Evolutionary conservation across 2,888 invertebrate genomes (phyloP).

Genomic region (Crematogaster levior): DNA sequence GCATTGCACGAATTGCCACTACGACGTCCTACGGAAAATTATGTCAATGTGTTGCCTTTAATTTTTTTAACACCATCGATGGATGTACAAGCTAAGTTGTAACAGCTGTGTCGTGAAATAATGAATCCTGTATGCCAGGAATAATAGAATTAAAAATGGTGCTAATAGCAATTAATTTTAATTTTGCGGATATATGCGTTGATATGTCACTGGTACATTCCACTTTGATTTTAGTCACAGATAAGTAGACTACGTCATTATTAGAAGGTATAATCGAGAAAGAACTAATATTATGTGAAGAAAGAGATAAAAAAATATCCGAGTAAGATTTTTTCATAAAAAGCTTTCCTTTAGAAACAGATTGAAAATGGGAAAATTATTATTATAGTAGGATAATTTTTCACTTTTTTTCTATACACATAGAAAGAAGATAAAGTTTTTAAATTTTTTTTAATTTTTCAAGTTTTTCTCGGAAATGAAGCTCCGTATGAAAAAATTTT

Average conservation of each 20-base stretch:
- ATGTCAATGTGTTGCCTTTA: conserved; percentile 71
- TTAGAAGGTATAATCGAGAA: neutral
- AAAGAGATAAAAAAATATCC: neutral
- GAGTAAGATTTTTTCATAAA: neutral
- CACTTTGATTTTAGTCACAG: neutral
- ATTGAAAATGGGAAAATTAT: neutral
- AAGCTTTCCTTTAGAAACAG: neutral
- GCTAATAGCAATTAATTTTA: neutral
- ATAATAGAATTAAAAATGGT: neutral
- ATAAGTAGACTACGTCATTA: neutral
- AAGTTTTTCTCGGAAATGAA: neutral
- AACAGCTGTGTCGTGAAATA: conserved; percentile 3
- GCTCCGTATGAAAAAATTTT: neutral
- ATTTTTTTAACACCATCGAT: conserved; percentile 64
- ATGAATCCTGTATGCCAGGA: neutral
- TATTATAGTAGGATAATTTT: neutral
- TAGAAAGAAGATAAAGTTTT: conserved; percentile 4
- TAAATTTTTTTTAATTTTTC: neutral
- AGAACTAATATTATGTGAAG: neutral
- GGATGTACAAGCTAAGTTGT: conserved; percentile 79
- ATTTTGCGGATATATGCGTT: neutral
- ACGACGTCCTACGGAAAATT: conserved; percentile 75
- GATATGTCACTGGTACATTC: neutral
- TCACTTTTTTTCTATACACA: neutral
- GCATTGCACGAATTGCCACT: conserved; percentile 76